Base-by-base conservation (phyloP, 92 coral and sea anemone genomes). In the Parazoanthus swiftii region DNA sequence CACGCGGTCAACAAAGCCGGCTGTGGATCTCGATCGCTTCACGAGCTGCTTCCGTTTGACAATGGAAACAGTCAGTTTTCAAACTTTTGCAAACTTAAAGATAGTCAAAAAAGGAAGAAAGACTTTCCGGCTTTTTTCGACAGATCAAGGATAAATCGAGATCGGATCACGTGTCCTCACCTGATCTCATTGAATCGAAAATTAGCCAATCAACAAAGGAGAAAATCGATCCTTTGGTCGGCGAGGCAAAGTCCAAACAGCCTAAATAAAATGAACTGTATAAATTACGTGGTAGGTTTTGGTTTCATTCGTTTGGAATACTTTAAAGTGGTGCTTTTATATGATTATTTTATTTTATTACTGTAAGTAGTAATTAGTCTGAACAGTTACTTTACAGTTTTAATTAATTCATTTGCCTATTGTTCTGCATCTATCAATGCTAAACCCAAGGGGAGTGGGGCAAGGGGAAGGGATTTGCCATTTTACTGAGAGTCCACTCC, bases 171-270 rank as follows among this genome's bases (percentile, higher is more conserved):
- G 87, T 84, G 87, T 4, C 26, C 79, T 84, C 87, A 73, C 78
- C 87, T 84, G 87, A 84, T 71, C 86, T 67, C 65, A 46, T 26
- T 54, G 83, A 81, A 46, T 82, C 58, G 72, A 23, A 21, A 83
- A 71, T 71, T 42, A 26, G 63, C 87, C 87, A 84, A 84, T 84
- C 87, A 84, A 20, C 75, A 36, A 13, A 5, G 67, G 48, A 42
- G 54, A 20, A 75, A 75, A 39, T 20, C 46, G 50, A 36, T 67
- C 82, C 7, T 50, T 48, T 13, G 33, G 10, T 14, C 21, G 3
- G 20, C 7, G 21, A 4, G 39, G 43, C 82, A 78, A 78, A 78
- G 82, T 78, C 56, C 82, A 23, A 20, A 8, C 3, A 2, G 0
- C 21, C 70, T 20, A 63, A 18, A 18, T 63, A 2, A 20, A 54